A percentile compares a stretch with the other conserved stretches of the same genome.
Evolutionary conservation across 37 sponge, comb jelly and placozoan genomes (phyloP).

Genomic region (Spongilla lacustris): DNA sequence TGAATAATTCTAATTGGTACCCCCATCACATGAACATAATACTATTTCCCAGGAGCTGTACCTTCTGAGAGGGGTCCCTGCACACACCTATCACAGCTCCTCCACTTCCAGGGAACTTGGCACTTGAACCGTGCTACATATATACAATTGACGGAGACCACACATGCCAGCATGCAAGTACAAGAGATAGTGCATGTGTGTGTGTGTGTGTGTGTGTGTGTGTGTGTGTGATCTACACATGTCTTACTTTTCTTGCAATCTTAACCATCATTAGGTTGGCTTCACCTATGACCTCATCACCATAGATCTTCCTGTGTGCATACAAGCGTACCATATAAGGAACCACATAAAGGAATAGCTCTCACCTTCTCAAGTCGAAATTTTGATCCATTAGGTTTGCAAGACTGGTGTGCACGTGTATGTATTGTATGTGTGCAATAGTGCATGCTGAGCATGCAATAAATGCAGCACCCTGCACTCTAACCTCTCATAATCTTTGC

Average conservation of each 20-base stretch:
- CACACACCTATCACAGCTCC: slow-evolving; percentile 88
- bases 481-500: slow-evolving; percentile 49
- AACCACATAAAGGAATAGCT: background rate
- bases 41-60: background rate
- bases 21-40: background rate
- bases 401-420: slow-evolving; percentile 36
- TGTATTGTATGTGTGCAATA: background rate
- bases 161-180: background rate
- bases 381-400: slow-evolving; percentile 76
- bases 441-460: background rate
- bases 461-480: background rate
- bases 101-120: slow-evolving; percentile 89
- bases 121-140: slow-evolving; percentile 79
- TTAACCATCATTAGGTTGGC: slow-evolving; percentile 75
- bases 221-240: background rate
- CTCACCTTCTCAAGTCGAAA: slow-evolving; percentile 73
- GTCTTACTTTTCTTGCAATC: slow-evolving; percentile 69
- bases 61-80: slow-evolving; percentile 54
- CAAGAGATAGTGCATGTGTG: background rate
- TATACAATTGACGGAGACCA: background rate
- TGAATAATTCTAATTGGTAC: background rate
- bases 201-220: background rate
- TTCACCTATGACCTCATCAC: slow-evolving; percentile 72
- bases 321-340: background rate
- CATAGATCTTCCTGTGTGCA: slow-evolving; percentile 68